Percentiles rank a stretch among this genome's conserved stretches.
phyloP scores from a whole-genome alignment of 2,113 vertebrate species.

The Cariama cristata region DNA sequence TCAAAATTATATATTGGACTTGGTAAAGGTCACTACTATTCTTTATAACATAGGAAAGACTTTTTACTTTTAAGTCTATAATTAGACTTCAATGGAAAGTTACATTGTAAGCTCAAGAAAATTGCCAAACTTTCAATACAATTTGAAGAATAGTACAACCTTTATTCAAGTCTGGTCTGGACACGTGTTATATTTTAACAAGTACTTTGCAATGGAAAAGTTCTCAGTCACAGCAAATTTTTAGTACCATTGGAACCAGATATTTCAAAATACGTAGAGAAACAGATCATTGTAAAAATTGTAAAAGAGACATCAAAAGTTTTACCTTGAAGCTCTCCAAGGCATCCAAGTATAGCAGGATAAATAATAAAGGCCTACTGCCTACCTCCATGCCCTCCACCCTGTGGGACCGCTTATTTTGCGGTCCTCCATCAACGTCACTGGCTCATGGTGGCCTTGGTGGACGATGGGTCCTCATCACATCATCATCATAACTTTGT shows the following conservation, averaged over 20 bases:
- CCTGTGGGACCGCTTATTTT: neutral
- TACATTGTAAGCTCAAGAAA: conserved; percentile 43
- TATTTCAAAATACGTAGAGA: conserved; percentile 47
- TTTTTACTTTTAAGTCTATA: conserved; percentile 56
- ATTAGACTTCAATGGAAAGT: conserved; percentile 63
- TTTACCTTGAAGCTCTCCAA: conserved; percentile 36
- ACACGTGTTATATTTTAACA: conserved; percentile 61
- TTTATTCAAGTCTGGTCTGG: conserved; percentile 46
- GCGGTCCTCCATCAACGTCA: neutral
- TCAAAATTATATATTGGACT: neutral
- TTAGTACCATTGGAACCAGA: conserved; percentile 67
- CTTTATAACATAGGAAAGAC: conserved; percentile 6
- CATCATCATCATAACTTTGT: conserved; percentile 1
- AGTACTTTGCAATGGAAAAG: conserved; percentile 64
- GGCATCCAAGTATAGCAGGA: neutral
- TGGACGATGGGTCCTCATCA: neutral
- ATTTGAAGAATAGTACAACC: conserved; percentile 38
- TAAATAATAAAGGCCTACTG: neutral
- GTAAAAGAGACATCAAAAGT: conserved; percentile 55
- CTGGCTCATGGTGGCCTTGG: neutral
- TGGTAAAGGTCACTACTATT: conserved; percentile 40
- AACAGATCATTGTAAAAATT: conserved; percentile 58
- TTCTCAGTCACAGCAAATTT: conserved; percentile 45
- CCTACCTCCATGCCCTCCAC: neutral
- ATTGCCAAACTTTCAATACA: conserved; percentile 46